These are phyloP conservation scores for Vimba vimba DNA, from an alignment of 2,113 vertebrate genomes.

Conservation along the genomic window DNA sequence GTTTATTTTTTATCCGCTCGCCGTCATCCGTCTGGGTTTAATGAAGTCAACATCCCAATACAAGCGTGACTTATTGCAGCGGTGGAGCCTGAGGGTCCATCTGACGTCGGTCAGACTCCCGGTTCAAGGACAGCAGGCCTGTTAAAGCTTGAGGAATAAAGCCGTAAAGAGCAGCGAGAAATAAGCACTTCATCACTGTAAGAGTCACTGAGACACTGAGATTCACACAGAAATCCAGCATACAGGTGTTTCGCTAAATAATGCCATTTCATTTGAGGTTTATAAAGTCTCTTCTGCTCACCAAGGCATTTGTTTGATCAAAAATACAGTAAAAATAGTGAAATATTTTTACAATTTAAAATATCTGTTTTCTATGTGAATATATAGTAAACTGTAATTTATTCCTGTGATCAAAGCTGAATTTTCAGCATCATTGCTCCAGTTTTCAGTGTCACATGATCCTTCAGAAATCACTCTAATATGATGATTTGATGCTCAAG, in stretches of 20 bases:
- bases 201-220: no score
- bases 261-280: background rate
- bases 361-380: background rate
- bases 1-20: slow-evolving; percentile 55
- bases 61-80: slow-evolving; percentile 66
- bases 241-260: no score
- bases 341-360: background rate
- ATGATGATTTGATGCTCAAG: no score
- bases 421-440: no score
- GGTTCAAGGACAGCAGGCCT: slow-evolving; percentile 67
- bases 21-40: slow-evolving; percentile 69
- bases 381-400: background rate
- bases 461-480: no score
- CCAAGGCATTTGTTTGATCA: background rate
- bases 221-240: no score
- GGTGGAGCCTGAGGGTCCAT: slow-evolving; percentile 61
- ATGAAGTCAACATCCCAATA: slow-evolving; percentile 61
- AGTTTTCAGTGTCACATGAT: no score
- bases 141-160: slow-evolving; percentile 50
- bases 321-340: background rate
- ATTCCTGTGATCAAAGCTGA: background rate
- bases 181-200: slow-evolving; percentile 53
- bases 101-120: slow-evolving; percentile 56
- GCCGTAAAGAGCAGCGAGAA: slow-evolving; percentile 51
- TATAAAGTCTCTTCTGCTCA: background rate